phyloP scores from a whole-genome alignment of 1,140 invertebrate genomes.

The Mesaphorura yosii region DNA sequence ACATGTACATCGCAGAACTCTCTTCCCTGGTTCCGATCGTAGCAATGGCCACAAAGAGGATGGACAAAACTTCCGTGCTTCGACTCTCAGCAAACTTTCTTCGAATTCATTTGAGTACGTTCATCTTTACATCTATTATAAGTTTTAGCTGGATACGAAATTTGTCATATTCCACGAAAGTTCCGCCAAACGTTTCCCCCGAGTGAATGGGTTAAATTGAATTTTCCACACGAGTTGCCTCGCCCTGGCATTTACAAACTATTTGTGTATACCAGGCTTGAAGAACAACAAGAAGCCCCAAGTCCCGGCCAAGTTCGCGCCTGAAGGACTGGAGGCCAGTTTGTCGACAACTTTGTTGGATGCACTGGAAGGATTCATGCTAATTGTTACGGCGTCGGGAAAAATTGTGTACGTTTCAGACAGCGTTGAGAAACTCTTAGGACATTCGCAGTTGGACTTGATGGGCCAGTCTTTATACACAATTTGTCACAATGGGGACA shows the following conservation, averaged over 20 bases:
- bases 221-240: too few relatives aligned
- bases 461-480: constrained; percentile 70
- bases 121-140: not conserved
- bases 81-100: constrained; percentile 67
- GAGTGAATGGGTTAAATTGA: too few relatives aligned
- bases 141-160: too few relatives aligned
- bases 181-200: too few relatives aligned
- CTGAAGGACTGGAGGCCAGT: constrained; percentile 20
- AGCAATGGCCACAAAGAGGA: constrained; percentile 58
- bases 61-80: constrained; percentile 82
- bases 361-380: constrained; percentile 51
- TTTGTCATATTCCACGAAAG: too few relatives aligned
- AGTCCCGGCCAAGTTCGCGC: constrained; percentile 3
- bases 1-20: constrained; percentile 69
- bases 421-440: constrained; percentile 67
- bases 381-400: constrained; percentile 66
- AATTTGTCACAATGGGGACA: constrained; percentile 64
- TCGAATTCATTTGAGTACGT: constrained; percentile 50
- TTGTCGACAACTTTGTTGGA: constrained; percentile 39
- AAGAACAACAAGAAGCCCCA: constrained; percentile 23
- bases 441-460: constrained; percentile 70
- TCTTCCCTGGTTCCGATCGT: constrained; percentile 70
- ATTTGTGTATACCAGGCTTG: constrained; percentile 16
- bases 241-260: too few relatives aligned
- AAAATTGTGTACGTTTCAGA: constrained; percentile 78